Conservation (phyloP, 2,888 invertebrate species). For the Pseudoips prasinana region DNA sequence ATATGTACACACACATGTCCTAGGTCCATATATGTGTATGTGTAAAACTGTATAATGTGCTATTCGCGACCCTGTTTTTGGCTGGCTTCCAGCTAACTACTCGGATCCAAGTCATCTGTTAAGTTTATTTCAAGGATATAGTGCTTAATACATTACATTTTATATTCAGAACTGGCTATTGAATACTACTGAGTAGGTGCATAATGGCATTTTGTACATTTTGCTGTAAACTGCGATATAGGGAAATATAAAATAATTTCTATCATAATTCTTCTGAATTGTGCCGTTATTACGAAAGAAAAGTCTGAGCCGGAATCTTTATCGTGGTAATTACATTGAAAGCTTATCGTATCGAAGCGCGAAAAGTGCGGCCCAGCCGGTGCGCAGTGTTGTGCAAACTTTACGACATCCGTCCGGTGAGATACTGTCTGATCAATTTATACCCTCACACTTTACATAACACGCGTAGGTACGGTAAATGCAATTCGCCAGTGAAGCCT, state of each 20-base stretch:
- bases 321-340: constrained; percentile 28
- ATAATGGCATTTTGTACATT: constrained; percentile 18
- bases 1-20: constrained; percentile 13
- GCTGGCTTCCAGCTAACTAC: constrained; percentile 56
- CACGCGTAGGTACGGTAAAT: constrained; percentile 15
- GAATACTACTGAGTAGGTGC: constrained; percentile 16
- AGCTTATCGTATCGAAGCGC: constrained; percentile 46
- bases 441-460: constrained; percentile 36
- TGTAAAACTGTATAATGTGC: constrained; percentile 30
- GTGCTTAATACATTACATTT: constrained; percentile 36
- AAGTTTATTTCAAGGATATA: constrained; percentile 57
- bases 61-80: constrained; percentile 55
- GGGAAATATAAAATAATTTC: constrained; percentile 6
- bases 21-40: constrained; percentile 13
- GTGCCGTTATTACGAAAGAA: constrained; percentile 4
- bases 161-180: constrained; percentile 25
- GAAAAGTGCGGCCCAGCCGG: constrained; percentile 43
- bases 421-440: constrained; percentile 49
- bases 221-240: constrained; percentile 4
- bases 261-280: constrained; percentile 6
- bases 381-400: constrained; percentile 43
- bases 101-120: constrained; percentile 62
- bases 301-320: constrained; percentile 15
- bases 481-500: constrained; percentile 40
- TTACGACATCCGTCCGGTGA: constrained; percentile 53